A percentile compares a stretch with the other conserved stretches of the same genome.
Evolutionary conservation across 2,888 invertebrate genomes (phyloP).

Genomic region (Phoronis australis): DNA sequence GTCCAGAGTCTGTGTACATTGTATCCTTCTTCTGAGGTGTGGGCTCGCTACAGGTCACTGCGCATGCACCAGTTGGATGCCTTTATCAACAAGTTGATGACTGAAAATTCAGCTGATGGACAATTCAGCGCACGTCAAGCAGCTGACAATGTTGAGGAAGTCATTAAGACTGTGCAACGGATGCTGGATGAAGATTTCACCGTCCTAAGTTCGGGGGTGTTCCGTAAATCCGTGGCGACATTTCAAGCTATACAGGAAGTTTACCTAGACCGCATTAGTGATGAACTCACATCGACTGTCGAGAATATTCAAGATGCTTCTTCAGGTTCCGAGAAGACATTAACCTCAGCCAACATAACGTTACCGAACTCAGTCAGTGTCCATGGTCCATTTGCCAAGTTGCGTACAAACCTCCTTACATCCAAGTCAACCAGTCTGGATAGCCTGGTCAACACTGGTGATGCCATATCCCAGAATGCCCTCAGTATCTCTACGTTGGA

Average conservation of each 20-base stretch:
- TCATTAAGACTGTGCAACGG: conserved; percentile 28
- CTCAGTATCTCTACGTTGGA: conserved; percentile 26
- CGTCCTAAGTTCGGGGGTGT: conserved; percentile 36
- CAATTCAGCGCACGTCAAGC: conserved; percentile 26
- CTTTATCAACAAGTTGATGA: conserved; percentile 23
- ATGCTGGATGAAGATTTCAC: conserved; percentile 47
- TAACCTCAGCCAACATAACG: not conserved
- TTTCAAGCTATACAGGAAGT: conserved; percentile 39
- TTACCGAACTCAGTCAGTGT: conserved; percentile 10
- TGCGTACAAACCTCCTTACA: not conserved
- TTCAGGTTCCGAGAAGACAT: not conserved
- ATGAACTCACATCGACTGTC: conserved; percentile 38
- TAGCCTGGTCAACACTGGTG: conserved; percentile 17
- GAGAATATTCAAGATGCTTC: conserved; percentile 42
- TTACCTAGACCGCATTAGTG: conserved; percentile 42
- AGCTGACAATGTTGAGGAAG: conserved; percentile 27
- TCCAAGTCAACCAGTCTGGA: conserved; percentile 23
- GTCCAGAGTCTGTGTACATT: conserved; percentile 39
- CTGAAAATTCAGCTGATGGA: conserved; percentile 9
- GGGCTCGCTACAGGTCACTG: conserved; percentile 18
- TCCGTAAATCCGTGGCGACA: conserved; percentile 32
- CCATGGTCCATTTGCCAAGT: conserved; percentile 22
- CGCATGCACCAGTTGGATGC: conserved; percentile 35
- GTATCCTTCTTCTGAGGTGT: conserved; percentile 28
- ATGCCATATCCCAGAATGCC: conserved; percentile 7